Evolutionary conservation across 1,140 invertebrate genomes (phyloP), one percentile per base, ranked within the genome.

Genomic region (Drosophila kohkoa): DNA sequence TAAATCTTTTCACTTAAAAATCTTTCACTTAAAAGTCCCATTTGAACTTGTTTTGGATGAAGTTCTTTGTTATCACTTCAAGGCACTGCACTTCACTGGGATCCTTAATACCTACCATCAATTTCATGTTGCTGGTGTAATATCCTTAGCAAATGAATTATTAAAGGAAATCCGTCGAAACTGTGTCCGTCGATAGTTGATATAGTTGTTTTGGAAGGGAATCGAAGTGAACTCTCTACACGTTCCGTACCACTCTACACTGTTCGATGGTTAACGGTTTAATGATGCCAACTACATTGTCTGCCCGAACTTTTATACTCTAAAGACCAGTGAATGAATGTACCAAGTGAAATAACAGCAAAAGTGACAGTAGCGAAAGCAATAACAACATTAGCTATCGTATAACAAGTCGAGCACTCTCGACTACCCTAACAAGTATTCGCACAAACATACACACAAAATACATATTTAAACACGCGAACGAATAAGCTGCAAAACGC

Each of bases 191-290:
- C 49, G 51, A 54, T 54, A 54, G 13, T 52, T 25, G 20, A 10
- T 25, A 3, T 11, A 28, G 10, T 49, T 49, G 5, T 66, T 62
- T 66, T 79, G 51, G 48, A 28, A 38, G 16, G 51, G 48, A 60
- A 43, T 54, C 20, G 28, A 55, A 46, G 13, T 35, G 25, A 49
- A 64, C 28, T 55, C 46, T 78, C 65, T 60, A 77, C 87, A 80
- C 90, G 82, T 72, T 86, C 78, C 72, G 76, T 77, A 76, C 81
- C 64, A 77, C 79, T 81, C 74, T 81, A 65, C 62, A 87, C 82
- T 82, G 79, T 77, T 91, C 67, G 76, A 90, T 81, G 91, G 91
- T 92, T 86, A 92, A 92, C 91, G 83, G 80, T 79, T 92, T 82
- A 92, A 92, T 92, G 91, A 92, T 92, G 79, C 79, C 75, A 82